Evolutionary conservation across 1,140 invertebrate species (phyloP).

Genomic region (Cylas formicarius): DNA sequence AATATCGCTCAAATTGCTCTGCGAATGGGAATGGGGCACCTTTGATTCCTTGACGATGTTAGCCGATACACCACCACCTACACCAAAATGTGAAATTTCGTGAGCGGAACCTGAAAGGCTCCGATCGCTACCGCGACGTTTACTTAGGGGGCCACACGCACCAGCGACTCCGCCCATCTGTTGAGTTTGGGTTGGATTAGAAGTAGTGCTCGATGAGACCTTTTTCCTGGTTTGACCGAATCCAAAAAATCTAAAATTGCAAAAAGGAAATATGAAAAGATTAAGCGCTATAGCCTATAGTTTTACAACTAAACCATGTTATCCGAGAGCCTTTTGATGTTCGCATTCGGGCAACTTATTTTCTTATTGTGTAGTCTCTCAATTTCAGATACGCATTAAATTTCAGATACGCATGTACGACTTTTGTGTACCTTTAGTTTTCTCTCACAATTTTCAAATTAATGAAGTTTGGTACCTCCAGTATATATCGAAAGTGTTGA

Average conservation of each 20-base stretch:
- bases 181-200: conserved; percentile 42
- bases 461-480: too few relatives aligned
- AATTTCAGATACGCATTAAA: too few relatives aligned
- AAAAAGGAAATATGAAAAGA: neutral
- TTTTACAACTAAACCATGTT: too few relatives aligned
- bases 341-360: too few relatives aligned
- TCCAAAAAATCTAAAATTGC: conserved; percentile 68
- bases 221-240: conserved; percentile 84
- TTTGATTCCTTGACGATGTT: conserved; percentile 45
- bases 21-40: conserved; percentile 70
- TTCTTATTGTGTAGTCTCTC: too few relatives aligned
- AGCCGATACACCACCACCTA: conserved; percentile 28
- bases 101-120: conserved; percentile 74
- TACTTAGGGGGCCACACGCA: conserved; percentile 42
- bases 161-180: conserved; percentile 32
- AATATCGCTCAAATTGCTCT: conserved; percentile 73
- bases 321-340: too few relatives aligned
- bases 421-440: too few relatives aligned
- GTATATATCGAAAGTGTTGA: too few relatives aligned
- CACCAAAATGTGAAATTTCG: conserved; percentile 63
- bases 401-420: too few relatives aligned
- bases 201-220: conserved; percentile 54
- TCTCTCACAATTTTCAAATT: too few relatives aligned
- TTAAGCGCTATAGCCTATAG: too few relatives aligned
- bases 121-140: conserved; percentile 69